Percentiles rank a stretch among this genome's conserved stretches.
Conservation (phyloP, 2,888 invertebrate species). For the Malthinus flaveolus region DNA sequence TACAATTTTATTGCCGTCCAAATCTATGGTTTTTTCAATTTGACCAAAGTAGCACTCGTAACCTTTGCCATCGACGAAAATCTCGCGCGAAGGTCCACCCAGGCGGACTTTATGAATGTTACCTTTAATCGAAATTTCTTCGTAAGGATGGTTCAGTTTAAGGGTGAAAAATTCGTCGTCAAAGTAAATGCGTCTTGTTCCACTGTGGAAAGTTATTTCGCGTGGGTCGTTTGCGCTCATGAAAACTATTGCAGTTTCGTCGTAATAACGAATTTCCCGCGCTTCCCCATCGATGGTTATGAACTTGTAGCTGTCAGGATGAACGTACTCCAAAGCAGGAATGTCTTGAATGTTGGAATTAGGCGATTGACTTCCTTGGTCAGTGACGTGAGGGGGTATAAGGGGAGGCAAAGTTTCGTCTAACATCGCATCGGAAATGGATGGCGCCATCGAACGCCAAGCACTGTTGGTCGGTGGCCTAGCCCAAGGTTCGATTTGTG, state of each 20-base stretch:
- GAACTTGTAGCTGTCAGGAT: constrained; percentile 73
- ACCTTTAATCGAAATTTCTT: constrained; percentile 74
- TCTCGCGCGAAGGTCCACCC: constrained; percentile 89
- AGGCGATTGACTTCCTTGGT: constrained; percentile 16
- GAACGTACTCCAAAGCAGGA: constrained; percentile 58
- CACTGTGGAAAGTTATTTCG: constrained; percentile 84
- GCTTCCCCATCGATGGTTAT: constrained; percentile 82
- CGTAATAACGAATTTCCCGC: constrained; percentile 84
- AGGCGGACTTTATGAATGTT: constrained; percentile 78
- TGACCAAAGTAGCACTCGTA: constrained; percentile 94
- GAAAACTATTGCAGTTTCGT: constrained; percentile 81
- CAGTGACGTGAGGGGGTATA: constrained; percentile 8
- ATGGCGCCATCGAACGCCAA: constrained; percentile 38
- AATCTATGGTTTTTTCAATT: constrained; percentile 76
- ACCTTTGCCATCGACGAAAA: constrained; percentile 86
- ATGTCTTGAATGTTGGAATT: constrained; percentile 18
- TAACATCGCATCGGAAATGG: not conserved
- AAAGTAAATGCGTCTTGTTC: constrained; percentile 72
- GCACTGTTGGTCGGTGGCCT: constrained; percentile 34
- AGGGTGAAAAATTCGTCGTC: constrained; percentile 72
- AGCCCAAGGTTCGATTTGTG: constrained; percentile 39
- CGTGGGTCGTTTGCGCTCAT: constrained; percentile 85
- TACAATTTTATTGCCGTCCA: constrained; percentile 76
- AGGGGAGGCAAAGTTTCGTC: constrained; percentile 8
- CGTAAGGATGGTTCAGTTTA: constrained; percentile 69